These are phyloP conservation scores for Jordanella pulchra DNA, from an alignment of 2,797 vertebrate genomes.

Conservation along the genomic window DNA sequence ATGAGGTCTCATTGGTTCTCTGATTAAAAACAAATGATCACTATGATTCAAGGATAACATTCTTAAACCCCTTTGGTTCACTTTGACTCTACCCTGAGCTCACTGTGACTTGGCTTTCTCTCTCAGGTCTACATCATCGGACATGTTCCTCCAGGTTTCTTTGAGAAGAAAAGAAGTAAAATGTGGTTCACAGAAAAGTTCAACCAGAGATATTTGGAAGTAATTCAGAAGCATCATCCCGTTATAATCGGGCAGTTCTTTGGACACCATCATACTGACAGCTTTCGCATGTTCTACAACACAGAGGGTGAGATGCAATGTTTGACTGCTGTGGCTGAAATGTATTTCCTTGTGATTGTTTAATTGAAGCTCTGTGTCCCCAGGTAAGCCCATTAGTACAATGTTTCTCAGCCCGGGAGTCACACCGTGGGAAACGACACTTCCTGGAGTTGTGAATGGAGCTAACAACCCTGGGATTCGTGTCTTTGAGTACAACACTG, in stretches of 20 bases:
- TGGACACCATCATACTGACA: conserved; percentile 94
- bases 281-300: conserved; percentile 91
- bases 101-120: conserved; percentile 18
- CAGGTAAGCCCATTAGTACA: conserved; percentile 84
- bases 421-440: conserved; percentile 93
- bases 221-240: conserved; percentile 84
- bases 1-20: neutral
- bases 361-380: neutral
- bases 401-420: conserved; percentile 93
- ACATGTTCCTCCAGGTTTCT: conserved; percentile 92
- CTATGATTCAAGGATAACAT: too few species aligned
- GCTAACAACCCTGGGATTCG: conserved; percentile 96
- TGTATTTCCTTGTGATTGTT: neutral
- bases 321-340: neutral
- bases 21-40: too few species aligned
- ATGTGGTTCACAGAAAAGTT: conserved; percentile 87
- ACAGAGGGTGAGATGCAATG: conserved; percentile 60
- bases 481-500: conserved; percentile 84
- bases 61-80: neutral
- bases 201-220: conserved; percentile 83
- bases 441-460: conserved; percentile 90
- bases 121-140: conserved; percentile 92
- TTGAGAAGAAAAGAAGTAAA: conserved; percentile 89
- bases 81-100: neutral
- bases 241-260: conserved; percentile 93